phyloP scores from a whole-genome alignment of 1,140 invertebrate species.

The Heliconius melpomene region DNA sequence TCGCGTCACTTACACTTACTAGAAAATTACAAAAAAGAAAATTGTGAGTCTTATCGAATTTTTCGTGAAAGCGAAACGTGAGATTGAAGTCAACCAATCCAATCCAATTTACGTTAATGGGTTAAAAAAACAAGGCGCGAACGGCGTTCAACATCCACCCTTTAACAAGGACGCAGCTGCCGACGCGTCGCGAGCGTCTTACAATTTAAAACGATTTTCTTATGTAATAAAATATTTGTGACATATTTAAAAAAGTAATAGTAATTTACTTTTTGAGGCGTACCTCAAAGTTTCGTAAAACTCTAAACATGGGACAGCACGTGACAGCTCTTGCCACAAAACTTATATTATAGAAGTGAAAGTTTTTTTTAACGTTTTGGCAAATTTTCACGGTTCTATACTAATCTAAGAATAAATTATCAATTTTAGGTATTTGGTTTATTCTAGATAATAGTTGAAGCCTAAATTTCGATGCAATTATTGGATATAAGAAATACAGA shows the following conservation, averaged over 20 bases:
- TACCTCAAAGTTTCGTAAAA: no score
- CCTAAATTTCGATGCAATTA: no score
- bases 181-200: not conserved
- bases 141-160: conserved; percentile 28
- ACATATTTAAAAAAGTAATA: not conserved
- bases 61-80: conserved; percentile 33
- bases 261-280: no score
- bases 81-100: conserved; percentile 44
- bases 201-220: conserved; percentile 3
- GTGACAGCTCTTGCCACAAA: not conserved
- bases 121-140: conserved; percentile 47
- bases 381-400: no score
- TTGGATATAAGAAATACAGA: no score
- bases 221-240: conserved; percentile 4
- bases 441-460: no score
- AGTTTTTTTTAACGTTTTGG: no score
- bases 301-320: no score
- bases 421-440: no score
- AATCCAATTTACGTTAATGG: conserved; percentile 53
- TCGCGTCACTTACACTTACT: conserved; percentile 31
- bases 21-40: conserved; percentile 28
- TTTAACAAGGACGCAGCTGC: conserved; percentile 26
- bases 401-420: no score
- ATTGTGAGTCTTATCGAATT: conserved; percentile 35
- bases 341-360: not conserved